Evolutionary conservation across 1,140 invertebrate genomes (phyloP), one percentile per base, ranked within the genome.

Genomic region (Sycophila sp.): DNA sequence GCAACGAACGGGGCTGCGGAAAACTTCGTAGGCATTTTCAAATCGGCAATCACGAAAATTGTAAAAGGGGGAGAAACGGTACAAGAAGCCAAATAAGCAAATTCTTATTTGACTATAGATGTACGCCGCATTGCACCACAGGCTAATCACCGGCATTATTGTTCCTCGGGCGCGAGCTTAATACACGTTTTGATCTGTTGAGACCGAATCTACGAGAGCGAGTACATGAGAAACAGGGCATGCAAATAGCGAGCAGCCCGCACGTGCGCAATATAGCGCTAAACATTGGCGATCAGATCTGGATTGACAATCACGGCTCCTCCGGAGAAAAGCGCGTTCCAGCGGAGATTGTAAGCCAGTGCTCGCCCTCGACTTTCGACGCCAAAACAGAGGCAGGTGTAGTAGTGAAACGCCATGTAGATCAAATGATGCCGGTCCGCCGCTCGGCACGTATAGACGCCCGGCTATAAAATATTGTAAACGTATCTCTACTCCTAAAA

Each of bases 11-110:
- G n/a, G n/a, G 15, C 58, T n/a, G n/a, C 17, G 11, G 13, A 62
- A 5, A 62, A 62, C n/a, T 40, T 45, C 11, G 36, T 62, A 17
- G n/a, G 36, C 2, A 42, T 3, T 5, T 62, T 62, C 22, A 62
- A 83, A 67, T 36, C 72, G 2, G 60, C 60, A 10, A 70, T 80
- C 24, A 76, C 74, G 62, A 75, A 75, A 42, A 42, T 75, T 22
- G 30, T 73, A 13, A 40, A 70, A 45, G 63, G 49, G 24, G 40
- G 24, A 40, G 15, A 62, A 22, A 62, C 7, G 2, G 15, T 62
- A 6, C 13, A 28, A 2, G 6, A 3, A 3, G 40, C n/a, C 8
- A n/a, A n/a, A 24, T 45, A 8, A 6, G 5, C 2, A 4, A 22
- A 45, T 62, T 45, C 22, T 62, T 62, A 24, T 26, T 62, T 40